Evolutionary conservation across 2,113 vertebrate genomes (phyloP).

Genomic region (Leptocoma aspasia): DNA sequence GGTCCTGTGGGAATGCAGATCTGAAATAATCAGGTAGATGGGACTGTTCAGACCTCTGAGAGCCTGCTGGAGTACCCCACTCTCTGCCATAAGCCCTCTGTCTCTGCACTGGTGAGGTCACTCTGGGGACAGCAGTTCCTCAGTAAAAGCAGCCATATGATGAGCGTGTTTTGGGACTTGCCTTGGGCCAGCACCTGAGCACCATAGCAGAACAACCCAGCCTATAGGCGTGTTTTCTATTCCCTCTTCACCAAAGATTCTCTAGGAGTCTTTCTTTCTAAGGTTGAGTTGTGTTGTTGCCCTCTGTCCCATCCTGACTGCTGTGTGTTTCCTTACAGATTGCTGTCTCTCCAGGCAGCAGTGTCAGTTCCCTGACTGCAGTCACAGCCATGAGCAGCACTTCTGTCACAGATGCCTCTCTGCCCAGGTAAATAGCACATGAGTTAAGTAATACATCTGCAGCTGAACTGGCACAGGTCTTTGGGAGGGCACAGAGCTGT

Average conservation of each 20-base stretch:
- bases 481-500: not conserved
- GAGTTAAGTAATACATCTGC: not conserved
- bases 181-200: not conserved
- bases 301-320: not conserved
- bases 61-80: not conserved
- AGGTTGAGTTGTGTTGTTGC: not conserved
- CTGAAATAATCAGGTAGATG: not conserved
- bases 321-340: conserved; percentile 70
- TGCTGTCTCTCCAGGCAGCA: conserved; percentile 84
- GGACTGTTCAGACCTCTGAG: not conserved
- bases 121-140: not conserved
- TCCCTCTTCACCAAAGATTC: not conserved
- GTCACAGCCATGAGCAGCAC: conserved; percentile 86
- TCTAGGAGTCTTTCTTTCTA: not conserved
- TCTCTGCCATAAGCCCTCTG: not conserved
- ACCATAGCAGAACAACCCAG: not conserved
- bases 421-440: conserved; percentile 77
- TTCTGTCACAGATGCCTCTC: conserved; percentile 76
- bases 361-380: conserved; percentile 88
- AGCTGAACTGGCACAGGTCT: not conserved
- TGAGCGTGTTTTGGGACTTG: not conserved
- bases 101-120: not conserved
- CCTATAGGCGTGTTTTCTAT: not conserved
- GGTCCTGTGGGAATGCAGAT: not conserved
- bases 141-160: not conserved